Evolutionary conservation across 2,888 invertebrate species (phyloP), one percentile per base, ranked within the genome.

Genomic region (Nomada ferruginata): DNA sequence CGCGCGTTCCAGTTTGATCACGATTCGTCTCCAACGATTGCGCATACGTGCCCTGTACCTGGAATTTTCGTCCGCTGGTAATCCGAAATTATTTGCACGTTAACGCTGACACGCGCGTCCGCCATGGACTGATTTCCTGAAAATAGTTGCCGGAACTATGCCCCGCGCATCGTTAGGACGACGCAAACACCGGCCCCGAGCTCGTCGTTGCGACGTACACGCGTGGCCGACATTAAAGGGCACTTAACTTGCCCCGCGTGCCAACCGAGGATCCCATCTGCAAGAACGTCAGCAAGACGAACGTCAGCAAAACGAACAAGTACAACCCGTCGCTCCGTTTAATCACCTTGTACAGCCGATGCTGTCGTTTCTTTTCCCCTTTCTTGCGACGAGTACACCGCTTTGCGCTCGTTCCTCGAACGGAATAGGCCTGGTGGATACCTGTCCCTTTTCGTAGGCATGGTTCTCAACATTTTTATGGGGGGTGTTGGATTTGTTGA

Each of bases 61-160:
- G 64, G 63, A 86, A 85, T 86, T 86, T 69, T 61, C 76, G 64
- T 59, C 15, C 64, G 50, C 9, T 11, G 61, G 47, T 81, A 81
- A 85, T 79, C 65, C 74, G 65, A 84, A 86, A 85, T 86, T 86
- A 86, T 84, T 84, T 74, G 74, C 76, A 71, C 86, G 81, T 81
- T 84, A 86, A 86, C 81, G 86, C 60, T 29, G 70, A 52, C 76
- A 59, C 72, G 70, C 72, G 70, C 74, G 72, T 52, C 42, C 50
- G 52, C 42, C 50, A 42, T 42, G 18, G 75, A 70, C 69, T 66
- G 77, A 76, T 71, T 77, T 29, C 75, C 61, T n/a, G 69, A 65
- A 75, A 85, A 86, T 80, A 77, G 80, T 86, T 79, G 57, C 29
- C 64, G 68, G 60, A 79, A 85, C 83, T 85, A 64, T 76, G 73